phyloP scores from a whole-genome alignment of 2,888 invertebrate genomes.

The Hermaeophaga mercurialis region DNA sequence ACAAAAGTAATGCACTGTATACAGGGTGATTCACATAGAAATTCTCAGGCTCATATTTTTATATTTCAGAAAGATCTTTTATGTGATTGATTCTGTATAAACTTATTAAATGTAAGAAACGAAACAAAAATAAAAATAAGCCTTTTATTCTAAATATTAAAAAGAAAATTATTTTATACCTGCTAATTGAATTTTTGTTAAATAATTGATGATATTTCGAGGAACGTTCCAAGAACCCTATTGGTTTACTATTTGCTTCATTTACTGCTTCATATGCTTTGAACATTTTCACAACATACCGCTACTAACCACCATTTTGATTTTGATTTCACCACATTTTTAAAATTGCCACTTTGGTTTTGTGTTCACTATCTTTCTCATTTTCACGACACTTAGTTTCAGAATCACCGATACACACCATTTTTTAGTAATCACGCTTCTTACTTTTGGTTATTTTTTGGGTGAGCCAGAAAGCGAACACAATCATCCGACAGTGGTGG shows the following conservation, averaged over 20 bases:
- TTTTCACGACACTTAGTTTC: slow-evolving; percentile 36
- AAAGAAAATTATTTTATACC: too few relatives aligned
- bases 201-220: too few relatives aligned
- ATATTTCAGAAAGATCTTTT: too few relatives aligned
- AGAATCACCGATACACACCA: slow-evolving; percentile 28
- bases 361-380: slow-evolving; percentile 51
- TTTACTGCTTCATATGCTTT: slow-evolving; percentile 41
- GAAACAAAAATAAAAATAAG: too few relatives aligned
- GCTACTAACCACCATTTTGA: slow-evolving; percentile 46
- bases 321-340: slow-evolving; percentile 42
- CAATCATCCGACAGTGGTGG: slow-evolving; percentile 37
- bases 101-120: too few relatives aligned
- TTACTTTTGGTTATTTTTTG: slow-evolving; percentile 38
- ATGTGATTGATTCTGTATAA: too few relatives aligned
- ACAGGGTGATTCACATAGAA: too few relatives aligned
- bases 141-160: too few relatives aligned
- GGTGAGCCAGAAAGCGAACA: slow-evolving; percentile 52
- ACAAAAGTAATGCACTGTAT: too few relatives aligned
- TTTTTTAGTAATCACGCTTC: slow-evolving; percentile 40
- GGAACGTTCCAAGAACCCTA: slow-evolving; percentile 12
- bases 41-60: too few relatives aligned
- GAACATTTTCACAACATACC: slow-evolving; percentile 42
- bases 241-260: slow-evolving; percentile 44
- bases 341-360: slow-evolving; percentile 41
- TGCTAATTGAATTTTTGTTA: too few relatives aligned